Evolutionary conservation across 2,797 vertebrate genomes (phyloP), one percentile per base, ranked within the genome.

Genomic region (Sebastes glaucus): DNA sequence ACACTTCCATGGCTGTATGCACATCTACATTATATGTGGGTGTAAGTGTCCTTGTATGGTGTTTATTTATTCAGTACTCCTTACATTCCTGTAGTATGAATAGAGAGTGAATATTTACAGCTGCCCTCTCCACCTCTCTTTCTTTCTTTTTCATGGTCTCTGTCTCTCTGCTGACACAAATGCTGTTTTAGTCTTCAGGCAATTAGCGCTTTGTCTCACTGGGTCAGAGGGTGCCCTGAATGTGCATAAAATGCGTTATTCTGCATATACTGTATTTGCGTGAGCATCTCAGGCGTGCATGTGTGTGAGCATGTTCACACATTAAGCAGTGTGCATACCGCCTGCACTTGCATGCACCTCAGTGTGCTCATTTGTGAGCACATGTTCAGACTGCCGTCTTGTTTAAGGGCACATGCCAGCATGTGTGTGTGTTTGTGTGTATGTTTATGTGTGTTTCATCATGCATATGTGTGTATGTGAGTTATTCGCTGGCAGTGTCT

Each of bases 161-260:
- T 7, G 3, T 78, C 32, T 78, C 56, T 61, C 52, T 82, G 67
- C 67, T 3, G 49, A 80, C 71, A 78, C 77, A 81, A 82, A 87
- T 70, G 27, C 63, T 75, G 74, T 78, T 71, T 77, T 67, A 60
- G 62, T 84, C 74, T 77, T 80, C 25, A 27, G 67, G 74, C 74
- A 84, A 78, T 81, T 64, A 81, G 73, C 2, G 1, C 62, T 64
- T n/a, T 74, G 32, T 82, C 59, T 86, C 72, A 62, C 60, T 60
- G 49, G 77, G 70, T 56, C 75, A 78, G 61, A 81, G 60, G 30
- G n/a, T 83, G 71, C 52, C 64, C 79, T 81, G 32, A 69, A 71
- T 85, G 79, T 79, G 60, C 77, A 82, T 74, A 73, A 52, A 67
- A 74, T 64, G 27, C 25, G 14, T 85, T 71, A 80, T 66, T 53